Evolutionary conservation across 2,797 vertebrate species (phyloP), one percentile per base, ranked within the genome.

Genomic region (Podarcis siculus): DNA sequence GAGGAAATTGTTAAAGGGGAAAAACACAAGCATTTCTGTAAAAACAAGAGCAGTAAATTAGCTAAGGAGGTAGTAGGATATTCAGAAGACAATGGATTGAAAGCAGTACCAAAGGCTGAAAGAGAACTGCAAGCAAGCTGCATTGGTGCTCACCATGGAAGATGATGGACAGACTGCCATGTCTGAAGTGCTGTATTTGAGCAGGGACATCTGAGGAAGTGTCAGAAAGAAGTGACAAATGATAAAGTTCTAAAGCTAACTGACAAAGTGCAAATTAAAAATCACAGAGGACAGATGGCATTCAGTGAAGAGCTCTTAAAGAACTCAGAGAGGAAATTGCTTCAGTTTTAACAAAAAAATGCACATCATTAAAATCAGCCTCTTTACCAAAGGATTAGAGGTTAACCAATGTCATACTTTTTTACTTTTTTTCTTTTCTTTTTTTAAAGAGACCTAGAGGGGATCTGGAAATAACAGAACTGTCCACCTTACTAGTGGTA

Each of bases 361-460:
- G 84, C 21, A 67, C 61, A 78, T 39, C 55, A 55, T 82, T 87
- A 75, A 82, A 87, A 42, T 35, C n/a, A 76, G n/a, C 9, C 25
- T 82, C 72, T n/a, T 42, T 67, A 35, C 21, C 37, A 27, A 25
- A 49, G 69, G 61, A 82, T 7, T 82, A 73, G 61, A n/a, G 25
- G 17, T 8, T 21, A 64, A 19, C 71, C 69, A 64, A 87, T 73
- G 27, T 71, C 35, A 73, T 25, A 42, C 32, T 32, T 49, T 66
- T 42, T 42, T 42, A 42, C 39, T 42, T 42, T 42, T 42, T 42
- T 42, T 8, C 42, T 42, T 42, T 42, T 42, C 42, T 42, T 42
- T 21, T 23, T 55, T 8, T 35, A 2, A 55, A n/a, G 27, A 42
- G 37, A 21, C 21, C 37, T 25, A 77, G 32, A 37, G 12, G 42